Evolutionary conservation across 2,113 vertebrate genomes (phyloP).

Genomic region (Lepidothrix coronata): DNA sequence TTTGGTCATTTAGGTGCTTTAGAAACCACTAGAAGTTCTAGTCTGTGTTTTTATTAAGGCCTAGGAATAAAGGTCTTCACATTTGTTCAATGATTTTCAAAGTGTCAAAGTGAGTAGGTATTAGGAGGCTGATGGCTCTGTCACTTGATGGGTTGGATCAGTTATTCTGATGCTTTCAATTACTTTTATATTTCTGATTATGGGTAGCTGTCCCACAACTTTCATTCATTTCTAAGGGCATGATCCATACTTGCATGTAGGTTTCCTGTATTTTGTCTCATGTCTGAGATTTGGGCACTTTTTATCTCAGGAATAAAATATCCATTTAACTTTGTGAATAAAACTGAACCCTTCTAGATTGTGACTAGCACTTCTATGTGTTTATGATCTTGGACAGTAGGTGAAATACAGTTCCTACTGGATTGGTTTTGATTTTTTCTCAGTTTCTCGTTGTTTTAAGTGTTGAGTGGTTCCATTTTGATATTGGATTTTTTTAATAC

Average conservation of each 20-base stretch:
- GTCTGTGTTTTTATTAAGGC: background rate
- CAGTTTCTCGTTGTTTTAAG: background rate
- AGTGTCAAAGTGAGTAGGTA: rapidly evolving
- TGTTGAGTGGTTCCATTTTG: background rate
- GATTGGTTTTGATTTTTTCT: background rate
- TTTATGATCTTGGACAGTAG: background rate
- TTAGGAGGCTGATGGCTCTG: background rate
- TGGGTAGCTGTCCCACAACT: background rate
- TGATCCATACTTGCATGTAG: background rate
- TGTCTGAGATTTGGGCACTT: background rate
- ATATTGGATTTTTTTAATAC: background rate
- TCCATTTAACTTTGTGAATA: background rate
- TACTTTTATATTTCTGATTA: background rate
- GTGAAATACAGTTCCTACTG: background rate
- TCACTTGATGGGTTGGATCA: background rate
- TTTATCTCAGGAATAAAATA: background rate
- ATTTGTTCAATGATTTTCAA: background rate
- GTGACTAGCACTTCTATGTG: background rate
- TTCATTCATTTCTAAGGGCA: background rate
- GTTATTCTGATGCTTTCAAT: background rate
- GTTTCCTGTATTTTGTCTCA: background rate
- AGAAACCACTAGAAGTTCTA: background rate
- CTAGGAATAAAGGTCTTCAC: background rate
- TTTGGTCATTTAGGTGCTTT: background rate
- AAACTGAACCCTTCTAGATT: background rate